These are phyloP conservation scores for Prietella phreatophila DNA, from an alignment of 2,113 vertebrate genomes.

Conservation along the genomic window DNA sequence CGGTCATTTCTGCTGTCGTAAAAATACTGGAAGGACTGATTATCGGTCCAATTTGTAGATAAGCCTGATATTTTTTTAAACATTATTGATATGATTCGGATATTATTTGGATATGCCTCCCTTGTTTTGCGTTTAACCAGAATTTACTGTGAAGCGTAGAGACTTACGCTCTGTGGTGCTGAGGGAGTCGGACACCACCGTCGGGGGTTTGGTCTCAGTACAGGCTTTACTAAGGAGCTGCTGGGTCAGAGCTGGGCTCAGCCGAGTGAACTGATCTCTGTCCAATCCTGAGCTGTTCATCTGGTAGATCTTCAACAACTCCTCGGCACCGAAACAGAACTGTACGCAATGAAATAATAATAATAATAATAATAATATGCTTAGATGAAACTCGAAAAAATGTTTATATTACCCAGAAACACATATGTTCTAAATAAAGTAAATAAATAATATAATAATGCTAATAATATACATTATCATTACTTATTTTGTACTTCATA, in stretches of 20 bases:
- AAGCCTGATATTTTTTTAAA: background rate
- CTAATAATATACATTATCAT: background rate
- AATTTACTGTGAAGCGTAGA: background rate
- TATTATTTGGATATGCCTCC: background rate
- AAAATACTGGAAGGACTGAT: too few relatives aligned
- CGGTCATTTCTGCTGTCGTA: too few relatives aligned
- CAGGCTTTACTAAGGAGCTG: conserved; percentile 82
- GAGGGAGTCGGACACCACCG: conserved; percentile 47
- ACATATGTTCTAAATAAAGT: background rate
- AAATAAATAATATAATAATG: background rate
- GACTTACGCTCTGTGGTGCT: conserved; percentile 66
- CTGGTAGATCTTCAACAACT: conserved; percentile 72
- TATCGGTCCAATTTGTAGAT: background rate
- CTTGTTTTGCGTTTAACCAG: background rate
- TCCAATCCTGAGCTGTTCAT: conserved; percentile 60
- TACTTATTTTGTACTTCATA: background rate
- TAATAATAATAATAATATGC: background rate
- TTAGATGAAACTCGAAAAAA: background rate
- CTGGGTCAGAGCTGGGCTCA: conserved; percentile 82
- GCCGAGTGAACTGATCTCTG: conserved; percentile 63
- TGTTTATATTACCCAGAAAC: background rate
- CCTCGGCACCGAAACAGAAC: conserved; percentile 74
- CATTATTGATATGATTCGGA: background rate
- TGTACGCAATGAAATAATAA: conserved; percentile 46
- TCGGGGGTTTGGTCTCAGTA: background rate